These are phyloP conservation scores for Darevskia mixta DNA, from an alignment of 2,797 vertebrate species.

Conservation along the genomic window DNA sequence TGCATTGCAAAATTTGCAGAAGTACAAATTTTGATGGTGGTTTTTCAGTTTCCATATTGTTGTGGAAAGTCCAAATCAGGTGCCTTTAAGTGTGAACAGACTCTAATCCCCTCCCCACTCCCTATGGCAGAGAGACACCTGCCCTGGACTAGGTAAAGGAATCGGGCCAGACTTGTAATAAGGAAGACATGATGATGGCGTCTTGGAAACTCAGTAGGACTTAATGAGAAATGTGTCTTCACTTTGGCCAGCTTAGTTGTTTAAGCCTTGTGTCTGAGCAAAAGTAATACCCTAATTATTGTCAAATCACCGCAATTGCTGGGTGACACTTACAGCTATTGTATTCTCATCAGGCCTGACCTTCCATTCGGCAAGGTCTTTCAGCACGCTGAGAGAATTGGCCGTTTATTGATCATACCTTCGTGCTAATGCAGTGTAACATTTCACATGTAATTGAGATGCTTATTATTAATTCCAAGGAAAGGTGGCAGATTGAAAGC, in stretches of 20 bases:
- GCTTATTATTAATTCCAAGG: constrained; percentile 69
- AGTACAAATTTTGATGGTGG: no score
- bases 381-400: constrained; percentile 54
- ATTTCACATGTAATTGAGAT: constrained; percentile 63
- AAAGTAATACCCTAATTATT: constrained; percentile 64
- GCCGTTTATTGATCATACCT: constrained; percentile 72
- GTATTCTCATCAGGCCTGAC: constrained; percentile 69
- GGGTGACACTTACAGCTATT: constrained; percentile 54
- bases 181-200: background rate
- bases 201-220: background rate
- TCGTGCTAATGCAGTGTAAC: constrained; percentile 61
- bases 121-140: background rate
- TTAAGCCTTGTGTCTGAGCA: constrained; percentile 30
- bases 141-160: background rate
- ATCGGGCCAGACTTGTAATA: background rate
- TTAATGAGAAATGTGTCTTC: constrained; percentile 39
- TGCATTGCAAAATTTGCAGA: no score
- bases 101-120: no score
- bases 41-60: no score
- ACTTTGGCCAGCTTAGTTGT: constrained; percentile 37
- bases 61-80: no score
- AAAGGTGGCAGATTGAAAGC: constrained; percentile 55
- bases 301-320: constrained; percentile 54
- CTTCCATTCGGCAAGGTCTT: constrained; percentile 64
- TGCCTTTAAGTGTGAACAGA: no score